Conservation (phyloP, 2,113 vertebrate species). For the Dipodomys spectabilis region DNA sequence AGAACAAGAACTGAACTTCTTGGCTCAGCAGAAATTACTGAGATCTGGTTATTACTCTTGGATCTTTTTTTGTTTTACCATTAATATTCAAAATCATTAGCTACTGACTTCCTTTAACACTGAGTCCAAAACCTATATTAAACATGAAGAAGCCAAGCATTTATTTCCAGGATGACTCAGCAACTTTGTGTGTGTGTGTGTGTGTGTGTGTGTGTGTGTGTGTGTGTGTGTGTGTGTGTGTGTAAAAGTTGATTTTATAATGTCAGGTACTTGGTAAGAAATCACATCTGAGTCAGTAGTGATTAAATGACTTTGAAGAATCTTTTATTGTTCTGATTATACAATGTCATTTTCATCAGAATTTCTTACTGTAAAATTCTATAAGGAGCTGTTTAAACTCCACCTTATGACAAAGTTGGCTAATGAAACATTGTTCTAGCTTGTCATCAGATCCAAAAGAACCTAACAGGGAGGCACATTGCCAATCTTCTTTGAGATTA, state of each 20-base stretch:
- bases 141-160: neutral
- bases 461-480: neutral
- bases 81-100: slow-evolving; percentile 28
- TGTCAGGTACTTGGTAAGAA: slow-evolving; percentile 20
- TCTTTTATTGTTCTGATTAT: neutral
- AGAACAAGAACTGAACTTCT: neutral
- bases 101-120: slow-evolving; percentile 46
- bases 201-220: neutral
- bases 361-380: neutral
- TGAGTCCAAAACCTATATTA: neutral
- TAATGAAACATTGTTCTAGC: neutral
- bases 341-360: neutral
- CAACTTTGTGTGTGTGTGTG: neutral
- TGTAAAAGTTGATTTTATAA: slow-evolving; percentile 25
- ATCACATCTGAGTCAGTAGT: neutral
- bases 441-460: neutral
- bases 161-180: slow-evolving; percentile 58
- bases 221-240: neutral
- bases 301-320: neutral
- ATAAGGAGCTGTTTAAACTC: neutral
- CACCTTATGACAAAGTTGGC: neutral
- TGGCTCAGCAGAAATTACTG: neutral
- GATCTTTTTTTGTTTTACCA: slow-evolving; percentile 5
- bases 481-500: neutral
- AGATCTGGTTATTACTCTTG: neutral